Conservation (phyloP, 2,888 invertebrate species). For the Elmis aenea region DNA sequence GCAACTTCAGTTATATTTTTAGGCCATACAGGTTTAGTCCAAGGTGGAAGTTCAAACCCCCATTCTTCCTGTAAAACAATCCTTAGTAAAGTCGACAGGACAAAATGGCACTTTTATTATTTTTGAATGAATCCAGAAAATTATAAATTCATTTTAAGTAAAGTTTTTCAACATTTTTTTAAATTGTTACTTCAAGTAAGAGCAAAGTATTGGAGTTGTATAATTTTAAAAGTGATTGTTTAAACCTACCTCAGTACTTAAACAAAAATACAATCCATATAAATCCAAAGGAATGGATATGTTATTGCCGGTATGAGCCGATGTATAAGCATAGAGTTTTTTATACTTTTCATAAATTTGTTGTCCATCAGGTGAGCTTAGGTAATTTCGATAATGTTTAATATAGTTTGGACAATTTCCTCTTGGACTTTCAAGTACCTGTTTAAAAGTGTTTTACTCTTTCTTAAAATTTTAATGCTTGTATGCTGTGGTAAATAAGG, state of each 20-base stretch:
- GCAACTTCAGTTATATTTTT: conserved; percentile 36
- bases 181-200: too few relatives aligned
- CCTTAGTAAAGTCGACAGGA: background rate
- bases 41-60: conserved; percentile 42
- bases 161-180: too few relatives aligned
- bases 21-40: conserved; percentile 40
- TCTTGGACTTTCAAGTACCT: too few relatives aligned
- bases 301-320: conserved; percentile 6
- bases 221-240: too few relatives aligned
- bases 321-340: conserved; percentile 20
- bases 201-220: too few relatives aligned
- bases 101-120: too few relatives aligned
- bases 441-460: too few relatives aligned
- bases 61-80: conserved; percentile 32
- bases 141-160: too few relatives aligned
- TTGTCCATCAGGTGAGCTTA: conserved; percentile 6
- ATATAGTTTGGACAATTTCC: conserved; percentile 29
- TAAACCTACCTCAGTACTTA: conserved; percentile 11
- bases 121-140: too few relatives aligned
- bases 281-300: conserved; percentile 1
- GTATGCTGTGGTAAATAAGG: too few relatives aligned
- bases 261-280: conserved; percentile 7
- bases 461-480: too few relatives aligned
- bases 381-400: conserved; percentile 22
- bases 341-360: conserved; percentile 16